phyloP scores from a whole-genome alignment of 1,140 invertebrate species.

The Papilio polytes region DNA sequence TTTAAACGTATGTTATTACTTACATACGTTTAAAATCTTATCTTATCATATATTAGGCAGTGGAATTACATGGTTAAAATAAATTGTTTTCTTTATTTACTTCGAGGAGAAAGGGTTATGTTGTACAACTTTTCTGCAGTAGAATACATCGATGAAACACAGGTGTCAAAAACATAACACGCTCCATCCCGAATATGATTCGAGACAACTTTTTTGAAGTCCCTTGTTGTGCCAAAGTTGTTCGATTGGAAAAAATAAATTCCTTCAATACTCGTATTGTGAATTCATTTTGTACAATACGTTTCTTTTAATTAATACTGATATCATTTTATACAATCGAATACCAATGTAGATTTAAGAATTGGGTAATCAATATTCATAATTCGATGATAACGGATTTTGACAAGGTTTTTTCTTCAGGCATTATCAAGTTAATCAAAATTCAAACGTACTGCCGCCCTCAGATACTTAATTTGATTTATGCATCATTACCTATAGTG shows the following conservation, averaged over 20 bases:
- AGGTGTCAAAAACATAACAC: conserved; percentile 12
- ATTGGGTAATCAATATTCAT: neutral
- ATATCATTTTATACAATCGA: neutral
- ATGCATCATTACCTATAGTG: no score
- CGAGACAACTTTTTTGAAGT: neutral
- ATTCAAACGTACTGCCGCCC: no score
- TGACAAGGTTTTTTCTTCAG: neutral
- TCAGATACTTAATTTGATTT: no score
- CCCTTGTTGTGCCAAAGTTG: neutral
- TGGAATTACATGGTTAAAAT: no score
- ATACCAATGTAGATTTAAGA: neutral
- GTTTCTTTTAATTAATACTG: neutral
- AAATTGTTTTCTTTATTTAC: no score
- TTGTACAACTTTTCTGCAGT: neutral
- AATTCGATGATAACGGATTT: neutral
- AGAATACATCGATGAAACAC: neutral
- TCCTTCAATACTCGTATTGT: neutral
- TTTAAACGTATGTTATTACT: no score
- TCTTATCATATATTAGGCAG: no score
- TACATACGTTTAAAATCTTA: no score
- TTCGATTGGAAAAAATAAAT: neutral
- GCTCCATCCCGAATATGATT: neutral
- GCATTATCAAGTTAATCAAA: neutral
- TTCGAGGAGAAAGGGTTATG: neutral
- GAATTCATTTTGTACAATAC: neutral